These are phyloP conservation scores for Neotoma lepida DNA, from an alignment of 2,113 vertebrate species.

Conservation along the genomic window DNA sequence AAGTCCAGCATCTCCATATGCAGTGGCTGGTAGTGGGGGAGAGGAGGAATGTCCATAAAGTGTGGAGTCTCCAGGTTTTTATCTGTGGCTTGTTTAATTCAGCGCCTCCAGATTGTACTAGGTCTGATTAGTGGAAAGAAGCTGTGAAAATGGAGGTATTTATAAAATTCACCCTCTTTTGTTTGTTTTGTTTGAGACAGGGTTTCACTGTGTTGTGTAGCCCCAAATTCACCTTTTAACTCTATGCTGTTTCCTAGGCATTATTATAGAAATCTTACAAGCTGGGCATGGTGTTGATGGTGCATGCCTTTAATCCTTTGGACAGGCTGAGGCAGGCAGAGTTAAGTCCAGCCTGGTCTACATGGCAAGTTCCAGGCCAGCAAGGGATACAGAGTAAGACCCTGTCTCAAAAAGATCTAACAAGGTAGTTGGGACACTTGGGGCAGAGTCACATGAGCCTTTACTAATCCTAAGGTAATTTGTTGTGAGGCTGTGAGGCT, in stretches of 20 bases:
- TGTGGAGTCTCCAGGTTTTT: background rate
- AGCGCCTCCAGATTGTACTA: background rate
- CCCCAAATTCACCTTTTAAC: background rate
- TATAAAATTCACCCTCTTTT: too few species aligned
- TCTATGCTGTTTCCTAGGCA: background rate
- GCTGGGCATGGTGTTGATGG: background rate
- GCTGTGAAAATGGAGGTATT: background rate
- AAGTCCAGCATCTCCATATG: background rate
- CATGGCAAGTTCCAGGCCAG: background rate
- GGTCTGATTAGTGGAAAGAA: background rate
- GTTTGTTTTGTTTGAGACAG: background rate
- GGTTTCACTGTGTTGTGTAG: background rate
- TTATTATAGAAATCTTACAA: background rate
- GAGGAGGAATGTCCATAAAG: too few species aligned
- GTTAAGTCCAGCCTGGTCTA: background rate
- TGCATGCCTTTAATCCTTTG: background rate
- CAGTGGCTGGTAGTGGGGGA: accelerated
- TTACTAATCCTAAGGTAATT: background rate
- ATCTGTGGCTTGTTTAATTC: background rate
- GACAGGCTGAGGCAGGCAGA: background rate
- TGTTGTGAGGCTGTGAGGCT: background rate
- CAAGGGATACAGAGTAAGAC: background rate
- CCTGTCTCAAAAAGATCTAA: background rate
- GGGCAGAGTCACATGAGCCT: background rate
- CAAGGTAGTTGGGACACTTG: background rate